phyloP scores from a whole-genome alignment of 2,888 invertebrate genomes.

The Lasiommata megera region DNA sequence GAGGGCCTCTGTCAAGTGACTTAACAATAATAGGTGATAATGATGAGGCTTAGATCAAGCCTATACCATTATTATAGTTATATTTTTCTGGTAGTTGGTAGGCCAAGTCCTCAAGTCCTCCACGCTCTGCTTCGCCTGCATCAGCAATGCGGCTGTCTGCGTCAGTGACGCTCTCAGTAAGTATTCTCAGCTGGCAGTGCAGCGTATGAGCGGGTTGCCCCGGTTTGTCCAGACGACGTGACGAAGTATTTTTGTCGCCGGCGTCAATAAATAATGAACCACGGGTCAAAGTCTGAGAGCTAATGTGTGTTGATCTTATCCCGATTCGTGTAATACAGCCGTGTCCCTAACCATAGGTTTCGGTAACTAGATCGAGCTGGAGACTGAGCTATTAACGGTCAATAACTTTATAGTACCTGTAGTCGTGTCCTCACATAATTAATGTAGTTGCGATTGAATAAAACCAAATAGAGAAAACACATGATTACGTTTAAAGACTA shows the following conservation, averaged over 20 bases:
- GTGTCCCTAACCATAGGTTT: neutral
- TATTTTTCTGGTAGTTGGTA: no score
- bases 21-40: no score
- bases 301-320: constrained; percentile 72
- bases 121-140: neutral
- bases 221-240: constrained; percentile 35
- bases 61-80: no score
- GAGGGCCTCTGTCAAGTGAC: no score
- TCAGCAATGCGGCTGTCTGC: neutral
- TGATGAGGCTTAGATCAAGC: no score
- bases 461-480: no score
- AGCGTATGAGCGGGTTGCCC: constrained; percentile 23
- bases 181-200: constrained; percentile 18
- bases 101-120: no score
- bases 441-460: no score
- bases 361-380: neutral
- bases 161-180: constrained; percentile 16
- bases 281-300: constrained; percentile 64
- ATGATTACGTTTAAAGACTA: no score
- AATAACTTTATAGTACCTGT: no score
- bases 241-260: constrained; percentile 68
- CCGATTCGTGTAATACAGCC: constrained; percentile 51
- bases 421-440: no score
- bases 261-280: constrained; percentile 69
- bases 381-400: neutral